A percentile compares a stretch with the other conserved stretches of the same genome.
These are phyloP conservation scores for Artemisiospiza belli DNA, from an alignment of 2,113 vertebrate genomes.

Conservation along the genomic window DNA sequence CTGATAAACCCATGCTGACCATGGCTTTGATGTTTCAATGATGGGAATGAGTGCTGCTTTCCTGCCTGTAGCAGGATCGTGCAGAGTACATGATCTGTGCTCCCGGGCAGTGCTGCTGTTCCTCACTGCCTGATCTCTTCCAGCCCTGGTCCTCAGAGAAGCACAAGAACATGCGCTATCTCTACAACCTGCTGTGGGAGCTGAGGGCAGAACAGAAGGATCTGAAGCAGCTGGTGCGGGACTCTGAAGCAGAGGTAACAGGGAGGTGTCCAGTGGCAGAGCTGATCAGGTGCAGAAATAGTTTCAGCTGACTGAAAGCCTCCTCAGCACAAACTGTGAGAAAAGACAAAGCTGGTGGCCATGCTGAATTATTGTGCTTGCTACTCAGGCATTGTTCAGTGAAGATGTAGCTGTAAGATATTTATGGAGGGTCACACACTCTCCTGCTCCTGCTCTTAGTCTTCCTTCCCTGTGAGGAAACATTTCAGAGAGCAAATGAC, in stretches of 20 bases:
- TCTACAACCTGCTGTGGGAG: conserved; percentile 71
- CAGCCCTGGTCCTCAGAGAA: conserved; percentile 79
- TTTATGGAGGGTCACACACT: not conserved
- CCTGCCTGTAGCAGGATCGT: not conserved
- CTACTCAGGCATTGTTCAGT: not conserved
- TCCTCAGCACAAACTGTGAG: not conserved
- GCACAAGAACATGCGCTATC: conserved; percentile 62
- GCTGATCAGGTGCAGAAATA: not conserved
- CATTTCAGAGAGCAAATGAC: not conserved
- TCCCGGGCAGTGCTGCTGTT: not conserved
- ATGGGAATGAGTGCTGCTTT: not conserved
- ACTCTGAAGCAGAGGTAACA: conserved; percentile 82
- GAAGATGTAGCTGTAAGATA: not conserved
- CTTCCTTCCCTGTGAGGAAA: not conserved
- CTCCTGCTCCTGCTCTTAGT: not conserved
- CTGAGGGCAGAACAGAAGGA: conserved; percentile 75
- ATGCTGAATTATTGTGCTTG: not conserved
- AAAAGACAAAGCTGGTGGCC: not conserved
- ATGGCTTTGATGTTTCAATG: not conserved
- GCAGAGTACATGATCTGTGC: not conserved
- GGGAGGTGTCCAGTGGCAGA: not conserved
- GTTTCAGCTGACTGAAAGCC: not conserved
- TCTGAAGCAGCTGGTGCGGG: conserved; percentile 53
- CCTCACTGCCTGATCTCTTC: not conserved
- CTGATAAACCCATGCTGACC: not conserved